Base-by-base conservation (phyloP, 2,113 vertebrate species). In the Mesocricetus auratus region DNA sequence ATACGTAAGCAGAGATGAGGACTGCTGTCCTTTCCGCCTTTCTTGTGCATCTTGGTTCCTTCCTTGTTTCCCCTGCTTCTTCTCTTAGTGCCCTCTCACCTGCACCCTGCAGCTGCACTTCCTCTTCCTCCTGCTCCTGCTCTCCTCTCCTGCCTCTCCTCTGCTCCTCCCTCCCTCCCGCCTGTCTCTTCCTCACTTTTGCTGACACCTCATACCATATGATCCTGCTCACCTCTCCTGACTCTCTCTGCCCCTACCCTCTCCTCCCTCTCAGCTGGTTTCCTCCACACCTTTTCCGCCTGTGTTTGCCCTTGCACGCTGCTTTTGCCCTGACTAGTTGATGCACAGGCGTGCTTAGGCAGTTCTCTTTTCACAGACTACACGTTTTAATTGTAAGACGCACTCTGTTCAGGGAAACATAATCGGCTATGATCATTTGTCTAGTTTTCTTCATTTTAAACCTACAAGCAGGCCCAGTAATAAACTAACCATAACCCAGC, bases 401-500 rank as follows among this genome's bases (percentile, higher is more conserved):
- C 29, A 47, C 19, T 86, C 42, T 86, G 11, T 95, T 87, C 13
- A 78, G 68, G 47, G 85, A 77, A 95, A 62, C 33, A 53, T 50
- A 85, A 42, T 73, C 58, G 62, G 90, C 50, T 94, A 29, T 75
- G 92, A 93, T 73, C 22, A 39, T 56, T 26, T 56, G 68, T 73
- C 53, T 74, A 33, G n/a, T 33, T 94, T 93, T 92, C n/a, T 96
- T 90, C 8, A 53, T 89, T 95, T 92, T 77, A 73, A 68, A 62
- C 50, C 53, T 71, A 15, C 5, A 68, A 12, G 24, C 21, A 88
- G 64, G 12, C 21, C 78, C 62, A 86, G 33, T 81, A 92, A 60
- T 81, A 31, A 53, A 53, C 39, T 66, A 92, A 91, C 45, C 22
- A 9, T 45, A 71, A 58, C 21, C n/a, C 36, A 96, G 31, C 7